These are phyloP conservation scores for Battus philenor DNA, from an alignment of 1,140 invertebrate species.

Conservation along the genomic window DNA sequence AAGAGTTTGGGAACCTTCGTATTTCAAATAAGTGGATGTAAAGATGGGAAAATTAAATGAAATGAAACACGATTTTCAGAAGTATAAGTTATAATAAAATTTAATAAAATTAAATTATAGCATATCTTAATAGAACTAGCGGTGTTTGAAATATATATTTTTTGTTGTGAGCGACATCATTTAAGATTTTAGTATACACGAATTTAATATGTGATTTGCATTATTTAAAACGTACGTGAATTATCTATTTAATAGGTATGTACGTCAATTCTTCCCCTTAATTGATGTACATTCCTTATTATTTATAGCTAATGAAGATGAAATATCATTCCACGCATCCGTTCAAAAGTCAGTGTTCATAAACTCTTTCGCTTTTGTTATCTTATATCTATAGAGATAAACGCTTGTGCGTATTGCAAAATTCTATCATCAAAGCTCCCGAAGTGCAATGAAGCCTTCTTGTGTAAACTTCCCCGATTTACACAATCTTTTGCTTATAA, in stretches of 20 bases:
- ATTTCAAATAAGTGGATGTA: no score
- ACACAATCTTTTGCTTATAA: conserved; percentile 45
- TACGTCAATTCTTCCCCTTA: conserved; percentile 67
- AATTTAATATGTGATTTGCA: conserved; percentile 36
- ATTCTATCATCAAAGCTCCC: conserved; percentile 49
- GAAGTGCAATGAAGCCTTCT: conserved; percentile 55
- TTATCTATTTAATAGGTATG: conserved; percentile 26
- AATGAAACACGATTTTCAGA: conserved; percentile 31
- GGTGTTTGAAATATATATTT: conserved; percentile 67
- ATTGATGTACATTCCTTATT: conserved; percentile 53
- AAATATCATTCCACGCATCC: conserved; percentile 25
- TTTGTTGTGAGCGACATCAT: conserved; percentile 62
- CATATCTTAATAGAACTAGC: conserved; percentile 66
- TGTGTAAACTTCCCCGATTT: conserved; percentile 73
- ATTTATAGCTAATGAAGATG: conserved; percentile 32
- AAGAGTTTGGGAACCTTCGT: no score
- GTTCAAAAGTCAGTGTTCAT: conserved; percentile 24
- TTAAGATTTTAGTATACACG: conserved; percentile 54
- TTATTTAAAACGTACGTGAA: conserved; percentile 40
- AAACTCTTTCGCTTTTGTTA: conserved; percentile 25
- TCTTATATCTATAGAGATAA: no score
- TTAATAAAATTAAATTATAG: conserved; percentile 71
- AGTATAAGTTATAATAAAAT: conserved; percentile 73
- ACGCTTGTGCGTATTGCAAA: conserved; percentile 54
- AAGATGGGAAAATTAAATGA: not conserved